These are phyloP conservation scores for Pogonophryne albipinna DNA, from an alignment of 2,797 vertebrate species.

Conservation along the genomic window DNA sequence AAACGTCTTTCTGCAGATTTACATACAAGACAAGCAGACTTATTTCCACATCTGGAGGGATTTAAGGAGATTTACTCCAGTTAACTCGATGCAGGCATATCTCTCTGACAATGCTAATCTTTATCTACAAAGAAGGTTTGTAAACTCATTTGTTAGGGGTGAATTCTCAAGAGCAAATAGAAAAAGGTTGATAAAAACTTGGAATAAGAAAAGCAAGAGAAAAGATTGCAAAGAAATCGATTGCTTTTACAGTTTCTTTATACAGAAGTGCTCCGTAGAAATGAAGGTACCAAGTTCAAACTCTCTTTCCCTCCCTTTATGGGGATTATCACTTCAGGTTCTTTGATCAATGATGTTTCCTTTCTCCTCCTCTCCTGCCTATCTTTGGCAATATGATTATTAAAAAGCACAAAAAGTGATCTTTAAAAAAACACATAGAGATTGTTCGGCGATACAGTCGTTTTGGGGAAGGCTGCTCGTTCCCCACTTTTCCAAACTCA, in stretches of 20 bases:
- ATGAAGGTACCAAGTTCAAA: background rate
- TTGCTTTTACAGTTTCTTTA: background rate
- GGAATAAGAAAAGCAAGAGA: background rate
- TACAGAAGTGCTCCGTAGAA: background rate
- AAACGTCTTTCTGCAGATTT: constrained; percentile 28
- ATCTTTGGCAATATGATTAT: too few relatives aligned
- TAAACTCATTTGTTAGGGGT: background rate
- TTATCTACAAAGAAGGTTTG: constrained; percentile 2
- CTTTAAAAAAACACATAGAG: too few relatives aligned
- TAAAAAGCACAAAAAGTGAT: too few relatives aligned
- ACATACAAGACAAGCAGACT: background rate
- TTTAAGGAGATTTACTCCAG: constrained; percentile 16
- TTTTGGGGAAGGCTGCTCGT: too few relatives aligned
- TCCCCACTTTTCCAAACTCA: too few relatives aligned
- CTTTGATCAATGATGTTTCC: too few relatives aligned
- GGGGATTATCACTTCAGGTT: too few relatives aligned
- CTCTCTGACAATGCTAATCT: background rate
- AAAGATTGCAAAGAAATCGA: background rate
- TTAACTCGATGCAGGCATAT: background rate
- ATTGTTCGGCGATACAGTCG: too few relatives aligned
- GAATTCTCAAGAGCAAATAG: background rate
- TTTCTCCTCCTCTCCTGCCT: too few relatives aligned
- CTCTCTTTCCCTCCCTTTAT: background rate
- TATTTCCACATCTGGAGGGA: background rate
- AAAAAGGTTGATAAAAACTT: background rate